Conservation (phyloP, 2,888 invertebrate species). For the Drosophila meridiana region DNA sequence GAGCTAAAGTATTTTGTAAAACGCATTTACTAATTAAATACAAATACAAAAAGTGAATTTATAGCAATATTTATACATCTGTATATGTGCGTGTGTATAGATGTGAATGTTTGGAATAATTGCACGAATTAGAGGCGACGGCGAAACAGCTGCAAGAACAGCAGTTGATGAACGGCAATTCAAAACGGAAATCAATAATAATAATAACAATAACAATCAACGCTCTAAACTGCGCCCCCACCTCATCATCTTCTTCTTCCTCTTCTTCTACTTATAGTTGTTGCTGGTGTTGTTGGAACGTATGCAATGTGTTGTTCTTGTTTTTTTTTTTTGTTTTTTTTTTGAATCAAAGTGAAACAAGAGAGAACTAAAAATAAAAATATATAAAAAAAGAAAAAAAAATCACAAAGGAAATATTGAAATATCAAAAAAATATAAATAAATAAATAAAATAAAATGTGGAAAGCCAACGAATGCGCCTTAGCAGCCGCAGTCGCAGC, state of each 20-base stretch:
- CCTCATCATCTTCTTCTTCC: conserved; percentile 1
- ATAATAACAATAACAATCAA: conserved; percentile 63
- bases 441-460: conserved; percentile 34
- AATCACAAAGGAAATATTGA: conserved; percentile 2
- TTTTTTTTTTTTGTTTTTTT: conserved; percentile 1
- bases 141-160: conserved; percentile 19
- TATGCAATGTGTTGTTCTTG: conserved; percentile 26
- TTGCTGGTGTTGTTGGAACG: conserved; percentile 33
- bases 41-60: conserved; percentile 41
- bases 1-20: conserved; percentile 55
- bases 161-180: conserved; percentile 41
- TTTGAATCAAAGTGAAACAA: conserved; percentile 14
- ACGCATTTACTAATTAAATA: conserved; percentile 71
- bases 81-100: not conserved
- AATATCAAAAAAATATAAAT: conserved; percentile 10
- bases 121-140: conserved; percentile 20
- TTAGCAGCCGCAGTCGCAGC: conserved; percentile 46
- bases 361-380: conserved; percentile 22
- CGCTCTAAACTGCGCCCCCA: conserved; percentile 22
- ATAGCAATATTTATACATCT: conserved; percentile 5
- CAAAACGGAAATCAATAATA: conserved; percentile 63
- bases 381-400: conserved; percentile 9
- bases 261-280: conserved; percentile 27
- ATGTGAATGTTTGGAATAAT: conserved; percentile 2
- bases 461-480: conserved; percentile 48